Evolutionary conservation across 2,888 invertebrate genomes (phyloP), one percentile per base, ranked within the genome.

Genomic region (Drosophila sordidula): DNA sequence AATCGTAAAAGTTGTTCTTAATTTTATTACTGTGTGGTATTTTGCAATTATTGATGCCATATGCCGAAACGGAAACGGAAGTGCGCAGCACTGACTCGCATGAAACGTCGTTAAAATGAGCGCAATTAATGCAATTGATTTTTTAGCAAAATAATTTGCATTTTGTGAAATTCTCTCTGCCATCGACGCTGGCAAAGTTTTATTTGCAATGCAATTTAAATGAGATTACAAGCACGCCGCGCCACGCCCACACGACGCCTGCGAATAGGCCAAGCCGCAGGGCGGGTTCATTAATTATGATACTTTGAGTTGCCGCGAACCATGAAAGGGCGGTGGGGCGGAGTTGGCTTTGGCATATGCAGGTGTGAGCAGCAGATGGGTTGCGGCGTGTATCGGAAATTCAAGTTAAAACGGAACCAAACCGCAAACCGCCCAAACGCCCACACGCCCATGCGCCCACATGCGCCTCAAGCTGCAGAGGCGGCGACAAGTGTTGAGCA

Each of bases 231-330:
- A 55, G 56, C 51, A 41, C 56, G 41, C 47, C 14, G 32, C 47
- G 57, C 22, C 69, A 75, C 77, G 80, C 80, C 78, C 50, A 22
- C 22, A 4, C 39, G 12, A 56, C 8, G 41, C 38, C 11, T 2
- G 14, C 34, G 55, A 61, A 57, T 44, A 66, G 59, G 59, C 26
- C 46, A 52, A 45, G 45, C 62, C 57, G 49, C 62, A 59, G 50
- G 67, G 70, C 57, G 65, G 61, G 29, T 71, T 84, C 85, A 84
- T 84, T 84, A 84, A 84, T 87, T 89, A 87, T 89, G 89, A 77
- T 77, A 73, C 81, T 77, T 80, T 67, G 63, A 79, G 76, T 56
- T 55, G 68, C 71, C 62, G 45, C 45, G 18, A 36, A 56, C 63
- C 12, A 54, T 61, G 50, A 54, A 56, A 39, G 34, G 55, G 41